Percentiles rank a stretch among this genome's conserved stretches.
These are phyloP conservation scores for Chymomyza caudatula DNA, from an alignment of 2,888 invertebrate species.

Conservation along the genomic window DNA sequence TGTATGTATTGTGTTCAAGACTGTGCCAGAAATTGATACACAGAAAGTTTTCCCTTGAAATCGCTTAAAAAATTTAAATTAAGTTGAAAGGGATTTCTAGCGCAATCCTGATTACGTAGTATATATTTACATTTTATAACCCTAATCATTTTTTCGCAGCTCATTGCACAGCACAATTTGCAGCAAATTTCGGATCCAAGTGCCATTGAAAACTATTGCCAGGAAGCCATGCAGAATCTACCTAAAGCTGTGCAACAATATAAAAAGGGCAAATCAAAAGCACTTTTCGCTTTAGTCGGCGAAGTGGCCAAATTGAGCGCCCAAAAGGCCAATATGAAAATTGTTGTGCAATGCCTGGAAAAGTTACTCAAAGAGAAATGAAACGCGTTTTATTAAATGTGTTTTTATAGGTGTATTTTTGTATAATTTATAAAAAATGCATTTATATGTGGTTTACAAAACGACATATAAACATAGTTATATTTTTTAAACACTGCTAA, in stretches of 20 bases:
- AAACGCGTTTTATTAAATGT: constrained; percentile 25
- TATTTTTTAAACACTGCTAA: constrained; percentile 22
- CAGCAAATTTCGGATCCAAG: constrained; percentile 81
- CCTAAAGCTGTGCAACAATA: constrained; percentile 83
- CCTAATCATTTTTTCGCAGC: too few relatives aligned
- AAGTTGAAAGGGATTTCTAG: too few relatives aligned
- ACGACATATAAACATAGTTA: constrained; percentile 38
- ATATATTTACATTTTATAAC: too few relatives aligned
- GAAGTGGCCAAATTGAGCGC: constrained; percentile 81
- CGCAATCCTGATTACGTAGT: not conserved
- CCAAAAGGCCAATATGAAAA: constrained; percentile 84
- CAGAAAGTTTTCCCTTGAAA: too few relatives aligned
- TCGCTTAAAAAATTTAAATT: too few relatives aligned
- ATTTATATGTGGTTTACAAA: constrained; percentile 23
- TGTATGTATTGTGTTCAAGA: constrained; percentile 52
- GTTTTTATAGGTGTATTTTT: constrained; percentile 49
- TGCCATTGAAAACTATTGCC: constrained; percentile 82
- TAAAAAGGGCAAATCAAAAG: constrained; percentile 84
- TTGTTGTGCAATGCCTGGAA: constrained; percentile 82
- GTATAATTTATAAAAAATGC: constrained; percentile 48
- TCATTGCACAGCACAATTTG: constrained; percentile 83
- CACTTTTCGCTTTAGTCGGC: constrained; percentile 83
- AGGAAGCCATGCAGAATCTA: constrained; percentile 82
- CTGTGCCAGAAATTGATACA: too few relatives aligned
- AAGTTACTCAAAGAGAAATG: constrained; percentile 38